phyloP scores from a whole-genome alignment of 2,888 invertebrate genomes.

The Drosophila yooni region DNA sequence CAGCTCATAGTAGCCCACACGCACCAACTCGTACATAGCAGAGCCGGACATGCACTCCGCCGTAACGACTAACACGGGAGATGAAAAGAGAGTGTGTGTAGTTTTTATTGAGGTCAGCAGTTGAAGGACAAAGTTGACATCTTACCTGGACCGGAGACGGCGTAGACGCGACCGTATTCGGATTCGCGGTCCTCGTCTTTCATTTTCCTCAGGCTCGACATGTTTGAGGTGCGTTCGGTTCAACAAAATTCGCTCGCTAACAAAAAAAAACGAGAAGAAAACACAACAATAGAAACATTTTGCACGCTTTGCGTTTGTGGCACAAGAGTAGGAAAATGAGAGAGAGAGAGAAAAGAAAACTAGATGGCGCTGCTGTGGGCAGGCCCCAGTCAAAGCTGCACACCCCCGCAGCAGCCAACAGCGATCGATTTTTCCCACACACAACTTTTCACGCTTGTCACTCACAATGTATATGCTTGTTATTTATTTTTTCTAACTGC shows the following conservation, averaged over 20 bases:
- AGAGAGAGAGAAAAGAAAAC: slow-evolving; percentile 27
- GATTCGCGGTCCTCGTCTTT: slow-evolving; percentile 93
- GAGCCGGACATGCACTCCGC: slow-evolving; percentile 99
- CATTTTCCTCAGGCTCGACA: slow-evolving; percentile 79
- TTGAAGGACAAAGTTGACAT: slow-evolving; percentile 54
- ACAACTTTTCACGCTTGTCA: slow-evolving; percentile 55
- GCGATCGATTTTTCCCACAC: slow-evolving; percentile 74
- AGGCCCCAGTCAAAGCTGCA: slow-evolving; percentile 68
- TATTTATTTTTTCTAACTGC: slow-evolving; percentile 26
- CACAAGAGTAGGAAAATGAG: background rate
- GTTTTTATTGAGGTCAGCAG: slow-evolving; percentile 34
- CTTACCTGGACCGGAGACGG: slow-evolving; percentile 98
- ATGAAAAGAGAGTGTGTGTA: background rate
- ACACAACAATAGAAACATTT: slow-evolving; percentile 48
- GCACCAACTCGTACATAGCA: slow-evolving; percentile 99
- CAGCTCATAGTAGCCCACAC: slow-evolving; percentile 98
- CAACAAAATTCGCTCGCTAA: slow-evolving; percentile 54
- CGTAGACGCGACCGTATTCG: slow-evolving; percentile 96
- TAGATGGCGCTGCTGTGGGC: slow-evolving; percentile 66
- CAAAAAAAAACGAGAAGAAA: slow-evolving; percentile 13
- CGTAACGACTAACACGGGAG: slow-evolving; percentile 92
- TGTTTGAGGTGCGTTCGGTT: slow-evolving; percentile 62
- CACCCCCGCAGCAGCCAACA: slow-evolving; percentile 54
- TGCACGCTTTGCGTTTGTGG: slow-evolving; percentile 42
- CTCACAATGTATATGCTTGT: slow-evolving; percentile 12